Percentiles rank a stretch among this genome's conserved stretches.
phyloP scores from a whole-genome alignment of 2,797 vertebrate species.

The Thalassophryne amazonica region DNA sequence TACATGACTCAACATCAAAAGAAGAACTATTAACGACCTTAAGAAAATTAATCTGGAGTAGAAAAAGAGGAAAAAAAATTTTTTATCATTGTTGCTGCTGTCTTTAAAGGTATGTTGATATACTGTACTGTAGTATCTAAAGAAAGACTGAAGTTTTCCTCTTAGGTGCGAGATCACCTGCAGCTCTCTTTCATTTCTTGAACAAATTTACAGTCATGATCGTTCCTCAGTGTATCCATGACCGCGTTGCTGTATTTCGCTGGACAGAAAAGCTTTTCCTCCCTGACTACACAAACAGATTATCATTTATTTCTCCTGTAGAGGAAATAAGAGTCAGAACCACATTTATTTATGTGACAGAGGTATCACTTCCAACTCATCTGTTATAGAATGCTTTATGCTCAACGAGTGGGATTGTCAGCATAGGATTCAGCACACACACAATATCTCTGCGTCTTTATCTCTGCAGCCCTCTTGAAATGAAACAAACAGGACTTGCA shows the following conservation, averaged over 20 bases:
- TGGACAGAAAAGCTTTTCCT: slow-evolving; percentile 15
- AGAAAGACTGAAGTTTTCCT: too few species aligned
- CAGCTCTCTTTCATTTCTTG: slow-evolving; percentile 21
- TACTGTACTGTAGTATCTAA: too few species aligned
- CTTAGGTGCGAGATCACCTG: too few species aligned
- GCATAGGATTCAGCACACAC: slow-evolving; percentile 24
- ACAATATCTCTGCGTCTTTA: slow-evolving; percentile 29
- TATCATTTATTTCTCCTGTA: slow-evolving; percentile 19
- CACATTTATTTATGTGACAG: slow-evolving; percentile 46
- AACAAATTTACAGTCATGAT: slow-evolving; percentile 19
- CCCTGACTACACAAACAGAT: slow-evolving; percentile 18
- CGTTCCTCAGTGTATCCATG: background rate
- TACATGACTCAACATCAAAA: too few species aligned
- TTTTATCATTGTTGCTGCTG: too few species aligned
- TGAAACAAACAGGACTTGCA: slow-evolving; percentile 55
- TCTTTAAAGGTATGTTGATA: too few species aligned
- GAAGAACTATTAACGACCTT: too few species aligned
- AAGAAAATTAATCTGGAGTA: too few species aligned
- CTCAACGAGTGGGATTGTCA: slow-evolving; percentile 37
- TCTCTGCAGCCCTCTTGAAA: slow-evolving; percentile 50
- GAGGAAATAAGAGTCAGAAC: slow-evolving; percentile 29
- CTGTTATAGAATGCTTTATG: slow-evolving; percentile 45
- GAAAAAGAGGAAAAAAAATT: too few species aligned
- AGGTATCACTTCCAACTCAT: slow-evolving; percentile 23
- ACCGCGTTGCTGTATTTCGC: slow-evolving; percentile 1